Evolutionary conservation across 2,888 invertebrate species (phyloP), one percentile per base, ranked within the genome.

Genomic region (Ceriagrion tenellum): DNA sequence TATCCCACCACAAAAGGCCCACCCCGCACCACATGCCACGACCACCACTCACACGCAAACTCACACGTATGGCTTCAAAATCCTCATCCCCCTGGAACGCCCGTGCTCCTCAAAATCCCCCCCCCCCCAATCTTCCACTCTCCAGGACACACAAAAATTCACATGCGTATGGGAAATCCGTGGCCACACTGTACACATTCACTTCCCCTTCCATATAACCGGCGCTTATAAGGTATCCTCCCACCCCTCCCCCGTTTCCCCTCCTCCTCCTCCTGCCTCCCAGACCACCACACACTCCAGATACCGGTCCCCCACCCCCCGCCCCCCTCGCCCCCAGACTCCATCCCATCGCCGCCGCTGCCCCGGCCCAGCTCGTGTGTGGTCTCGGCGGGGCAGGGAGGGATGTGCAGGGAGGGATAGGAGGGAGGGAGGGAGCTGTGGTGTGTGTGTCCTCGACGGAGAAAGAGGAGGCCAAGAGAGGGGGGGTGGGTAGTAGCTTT

Each of bases 341-440:
- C 13, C 59, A 20, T 20, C 59, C 56, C 59, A n/a, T 35, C 81
- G 16, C 91, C 40, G n/a, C 56, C 59, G 40, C 35, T 47, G 26
- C 69, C n/a, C 93, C 69, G 47, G 35, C 47, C 69, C 47, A 74
- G 93, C 93, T 93, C 93, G 93, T 93, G 93, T 93, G 93, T 93
- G 93, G 93, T 93, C 93, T 74, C 40, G 18, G 40, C 35, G 20
- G 20, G 59, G 59, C 56, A 16, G n/a, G n/a, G 55, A 47, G n/a
- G 55, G 55, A 55, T 47, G 26, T 30, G n/a, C 23, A 55, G n/a
- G 26, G 26, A 55, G 90, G 55, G n/a, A 26, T 26, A 6, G 69
- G 69, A 6, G 8, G 69, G 8, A 26, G 69, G 26, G 69, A 8
- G 8, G 69, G 26, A 8, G 69, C 2, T 18, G 23, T 23, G n/a